Evolutionary conservation across 1,140 invertebrate species (phyloP).

Genomic region (Cydia splendana): DNA sequence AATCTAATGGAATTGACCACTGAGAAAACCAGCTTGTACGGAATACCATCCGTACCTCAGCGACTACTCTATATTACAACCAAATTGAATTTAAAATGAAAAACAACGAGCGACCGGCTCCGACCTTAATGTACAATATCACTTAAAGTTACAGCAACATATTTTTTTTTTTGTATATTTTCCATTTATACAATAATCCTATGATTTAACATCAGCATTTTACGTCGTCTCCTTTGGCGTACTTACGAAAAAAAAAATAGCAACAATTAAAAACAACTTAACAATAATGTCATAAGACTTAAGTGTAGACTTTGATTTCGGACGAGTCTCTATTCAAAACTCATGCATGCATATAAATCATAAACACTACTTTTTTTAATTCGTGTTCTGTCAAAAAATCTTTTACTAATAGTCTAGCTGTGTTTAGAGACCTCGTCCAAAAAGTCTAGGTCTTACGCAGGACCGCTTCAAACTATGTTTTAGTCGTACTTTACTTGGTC

Average conservation of each 20-base stretch:
- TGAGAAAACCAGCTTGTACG: not conserved
- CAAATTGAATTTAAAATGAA: slow-evolving; percentile 19
- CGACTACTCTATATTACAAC: slow-evolving; percentile 29
- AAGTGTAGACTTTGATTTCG: slow-evolving; percentile 34
- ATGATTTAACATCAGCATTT: slow-evolving; percentile 53
- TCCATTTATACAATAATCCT: slow-evolving; percentile 71
- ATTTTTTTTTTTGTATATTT: slow-evolving; percentile 72
- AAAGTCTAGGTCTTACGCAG: slow-evolving; percentile 13
- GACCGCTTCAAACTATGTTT: slow-evolving; percentile 14
- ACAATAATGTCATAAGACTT: slow-evolving; percentile 61
- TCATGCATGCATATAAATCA: slow-evolving; percentile 23
- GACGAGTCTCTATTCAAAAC: slow-evolving; percentile 1
- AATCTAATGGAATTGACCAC: not conserved
- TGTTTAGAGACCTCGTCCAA: not conserved
- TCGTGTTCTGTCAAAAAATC: not conserved
- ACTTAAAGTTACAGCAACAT: slow-evolving; percentile 55
- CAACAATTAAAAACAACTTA: slow-evolving; percentile 71
- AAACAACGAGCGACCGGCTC: slow-evolving; percentile 19
- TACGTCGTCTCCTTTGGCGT: slow-evolving; percentile 69
- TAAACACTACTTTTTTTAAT: not conserved
- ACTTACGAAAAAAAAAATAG: slow-evolving; percentile 64
- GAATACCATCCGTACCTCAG: not conserved
- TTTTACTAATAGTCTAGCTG: not conserved
- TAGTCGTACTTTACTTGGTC: slow-evolving; percentile 10
- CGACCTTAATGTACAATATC: slow-evolving; percentile 49